Evolutionary conservation across 1,140 invertebrate genomes (phyloP).

Genomic region (Drosophila sp.): DNA sequence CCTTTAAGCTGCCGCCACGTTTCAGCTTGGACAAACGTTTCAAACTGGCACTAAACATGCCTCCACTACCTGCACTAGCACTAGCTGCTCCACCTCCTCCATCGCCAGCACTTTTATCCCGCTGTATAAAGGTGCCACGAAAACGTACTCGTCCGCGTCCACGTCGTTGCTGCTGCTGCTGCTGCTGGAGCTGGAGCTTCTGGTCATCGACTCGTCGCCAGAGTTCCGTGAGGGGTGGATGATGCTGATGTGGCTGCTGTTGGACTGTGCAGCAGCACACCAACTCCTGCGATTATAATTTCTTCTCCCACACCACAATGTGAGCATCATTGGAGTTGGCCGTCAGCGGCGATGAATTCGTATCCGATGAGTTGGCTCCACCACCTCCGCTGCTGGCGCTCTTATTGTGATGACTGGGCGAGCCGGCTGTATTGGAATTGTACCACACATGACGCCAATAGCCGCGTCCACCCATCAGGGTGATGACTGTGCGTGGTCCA

Average conservation of each 20-base stretch:
- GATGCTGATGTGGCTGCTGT: constrained; percentile 68
- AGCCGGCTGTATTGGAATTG: constrained; percentile 76
- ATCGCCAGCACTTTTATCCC: constrained; percentile 39
- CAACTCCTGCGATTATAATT: constrained; percentile 87
- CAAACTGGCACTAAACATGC: constrained; percentile 64
- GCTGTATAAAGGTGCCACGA: constrained; percentile 61
- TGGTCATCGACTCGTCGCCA: constrained; percentile 55
- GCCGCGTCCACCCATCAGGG: constrained; percentile 93
- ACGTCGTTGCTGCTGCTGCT: constrained; percentile 31
- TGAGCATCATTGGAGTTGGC: constrained; percentile 91
- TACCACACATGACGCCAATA: constrained; percentile 91
- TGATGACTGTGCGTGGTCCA: constrained; percentile 90
- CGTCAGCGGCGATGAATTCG: constrained; percentile 78
- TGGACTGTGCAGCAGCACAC: constrained; percentile 75
- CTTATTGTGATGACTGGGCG: constrained; percentile 78
- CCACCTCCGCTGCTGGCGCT: constrained; percentile 55
- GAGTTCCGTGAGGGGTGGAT: constrained; percentile 57
- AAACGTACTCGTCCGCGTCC: constrained; percentile 69
- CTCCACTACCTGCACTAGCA: constrained; percentile 2
- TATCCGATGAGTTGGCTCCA: constrained; percentile 29
- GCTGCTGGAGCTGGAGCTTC: constrained; percentile 25
- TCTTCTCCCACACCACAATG: constrained; percentile 95
- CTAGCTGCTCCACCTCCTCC: constrained; percentile 11
- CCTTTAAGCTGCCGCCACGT: constrained; percentile 76
- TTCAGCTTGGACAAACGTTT: constrained; percentile 74